phyloP scores from a whole-genome alignment of 2,113 vertebrate species.

The Engraulis encrasicolus region DNA sequence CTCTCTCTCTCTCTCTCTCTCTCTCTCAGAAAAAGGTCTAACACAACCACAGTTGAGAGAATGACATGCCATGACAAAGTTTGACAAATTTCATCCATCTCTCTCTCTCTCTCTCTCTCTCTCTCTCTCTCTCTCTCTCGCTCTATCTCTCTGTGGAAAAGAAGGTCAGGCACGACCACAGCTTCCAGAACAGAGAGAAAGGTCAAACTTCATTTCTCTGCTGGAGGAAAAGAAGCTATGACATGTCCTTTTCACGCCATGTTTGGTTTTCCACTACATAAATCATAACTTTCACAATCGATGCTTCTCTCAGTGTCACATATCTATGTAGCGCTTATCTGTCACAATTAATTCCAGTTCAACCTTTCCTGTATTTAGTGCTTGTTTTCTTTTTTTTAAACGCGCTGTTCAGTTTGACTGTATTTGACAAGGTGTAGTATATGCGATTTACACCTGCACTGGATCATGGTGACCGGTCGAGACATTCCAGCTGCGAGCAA shows the following conservation, averaged over 20 bases:
- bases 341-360: conserved; percentile 12
- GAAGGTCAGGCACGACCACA: too few relatives aligned
- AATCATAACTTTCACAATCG: not conserved
- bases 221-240: not conserved
- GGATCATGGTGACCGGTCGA: not conserved
- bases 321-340: not conserved
- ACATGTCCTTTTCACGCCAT: not conserved
- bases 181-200: too few relatives aligned
- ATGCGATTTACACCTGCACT: not conserved
- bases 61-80: too few relatives aligned
- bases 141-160: too few relatives aligned
- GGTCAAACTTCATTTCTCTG: too few relatives aligned
- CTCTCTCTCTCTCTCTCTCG: too few relatives aligned
- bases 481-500: not conserved
- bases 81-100: too few relatives aligned
- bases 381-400: not conserved
- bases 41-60: too few relatives aligned
- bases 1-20: too few relatives aligned
- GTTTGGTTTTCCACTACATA: not conserved
- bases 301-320: too few relatives aligned
- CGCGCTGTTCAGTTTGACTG: not conserved
- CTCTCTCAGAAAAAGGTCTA: too few relatives aligned
- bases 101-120: too few relatives aligned
- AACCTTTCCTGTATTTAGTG: not conserved
- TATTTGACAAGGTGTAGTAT: not conserved